Conservation (phyloP, 1,140 invertebrate species). For the Wiebesia pumilae region DNA sequence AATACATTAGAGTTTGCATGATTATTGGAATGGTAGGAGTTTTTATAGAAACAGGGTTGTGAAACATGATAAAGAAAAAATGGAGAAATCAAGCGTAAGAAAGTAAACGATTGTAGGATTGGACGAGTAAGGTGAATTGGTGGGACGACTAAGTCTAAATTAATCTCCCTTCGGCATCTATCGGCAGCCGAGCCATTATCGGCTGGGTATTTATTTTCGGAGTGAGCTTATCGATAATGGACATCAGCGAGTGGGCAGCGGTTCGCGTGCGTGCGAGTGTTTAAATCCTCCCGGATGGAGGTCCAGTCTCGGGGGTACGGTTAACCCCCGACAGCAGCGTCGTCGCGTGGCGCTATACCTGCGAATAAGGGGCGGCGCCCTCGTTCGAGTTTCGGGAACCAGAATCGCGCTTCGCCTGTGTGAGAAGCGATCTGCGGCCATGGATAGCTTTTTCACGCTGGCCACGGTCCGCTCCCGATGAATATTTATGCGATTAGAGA, state of each 20-base stretch:
- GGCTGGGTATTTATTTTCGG: conserved; percentile 61
- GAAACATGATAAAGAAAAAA: no score
- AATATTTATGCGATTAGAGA: conserved; percentile 33
- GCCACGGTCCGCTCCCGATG: not conserved
- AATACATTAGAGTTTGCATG: no score
- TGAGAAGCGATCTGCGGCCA: not conserved
- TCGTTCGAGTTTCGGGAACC: not conserved
- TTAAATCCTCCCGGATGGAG: conserved; percentile 15
- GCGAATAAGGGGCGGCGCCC: not conserved
- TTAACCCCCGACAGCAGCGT: conserved; percentile 54
- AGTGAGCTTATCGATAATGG: conserved; percentile 68
- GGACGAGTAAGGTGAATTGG: not conserved
- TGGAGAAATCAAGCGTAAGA: no score
- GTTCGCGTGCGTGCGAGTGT: conserved; percentile 30
- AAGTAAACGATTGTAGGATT: no score
- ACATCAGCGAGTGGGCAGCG: conserved; percentile 54
- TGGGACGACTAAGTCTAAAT: conserved; percentile 24
- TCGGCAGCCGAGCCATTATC: conserved; percentile 55
- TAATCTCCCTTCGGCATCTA: conserved; percentile 38
- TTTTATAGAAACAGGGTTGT: no score
- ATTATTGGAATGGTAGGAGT: no score
- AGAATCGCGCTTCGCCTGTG: not conserved
- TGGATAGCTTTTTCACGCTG: conserved; percentile 1
- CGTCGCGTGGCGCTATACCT: conserved; percentile 17
- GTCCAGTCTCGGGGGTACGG: conserved; percentile 59